Evolutionary conservation across 2,888 invertebrate genomes (phyloP).

Genomic region (Acanthoscelides obtectus): DNA sequence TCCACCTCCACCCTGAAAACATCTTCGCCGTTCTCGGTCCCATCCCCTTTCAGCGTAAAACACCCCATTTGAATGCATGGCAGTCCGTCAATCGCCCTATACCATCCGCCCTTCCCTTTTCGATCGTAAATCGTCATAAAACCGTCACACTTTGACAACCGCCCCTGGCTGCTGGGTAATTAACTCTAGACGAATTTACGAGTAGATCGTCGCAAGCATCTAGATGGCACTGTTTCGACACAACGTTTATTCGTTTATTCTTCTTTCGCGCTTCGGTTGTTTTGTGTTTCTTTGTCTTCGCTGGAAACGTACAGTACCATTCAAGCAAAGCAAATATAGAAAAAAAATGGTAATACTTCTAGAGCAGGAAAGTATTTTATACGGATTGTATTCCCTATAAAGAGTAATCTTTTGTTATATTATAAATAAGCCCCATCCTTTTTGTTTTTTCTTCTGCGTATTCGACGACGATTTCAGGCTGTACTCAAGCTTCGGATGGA

Average conservation of each 20-base stretch:
- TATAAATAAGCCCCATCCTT: no score
- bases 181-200: slow-evolving; percentile 49
- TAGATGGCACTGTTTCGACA: slow-evolving; percentile 32
- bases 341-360: no score
- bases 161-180: slow-evolving; percentile 54
- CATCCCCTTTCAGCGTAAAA: slow-evolving; percentile 45
- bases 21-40: not conserved
- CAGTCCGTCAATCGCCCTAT: slow-evolving; percentile 68
- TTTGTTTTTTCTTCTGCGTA: no score
- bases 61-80: slow-evolving; percentile 72
- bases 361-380: no score
- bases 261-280: not conserved
- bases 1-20: not conserved
- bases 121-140: slow-evolving; percentile 62
- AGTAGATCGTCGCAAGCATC: slow-evolving; percentile 45
- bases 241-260: not conserved
- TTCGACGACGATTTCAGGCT: no score
- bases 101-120: slow-evolving; percentile 54
- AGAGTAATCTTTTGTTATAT: no score
- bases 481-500: no score
- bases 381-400: no score
- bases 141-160: slow-evolving; percentile 70
- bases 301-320: no score
- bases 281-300: not conserved
- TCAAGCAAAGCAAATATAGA: no score